Evolutionary conservation across 1,140 invertebrate species (phyloP).

Genomic region (Linepithema humile): DNA sequence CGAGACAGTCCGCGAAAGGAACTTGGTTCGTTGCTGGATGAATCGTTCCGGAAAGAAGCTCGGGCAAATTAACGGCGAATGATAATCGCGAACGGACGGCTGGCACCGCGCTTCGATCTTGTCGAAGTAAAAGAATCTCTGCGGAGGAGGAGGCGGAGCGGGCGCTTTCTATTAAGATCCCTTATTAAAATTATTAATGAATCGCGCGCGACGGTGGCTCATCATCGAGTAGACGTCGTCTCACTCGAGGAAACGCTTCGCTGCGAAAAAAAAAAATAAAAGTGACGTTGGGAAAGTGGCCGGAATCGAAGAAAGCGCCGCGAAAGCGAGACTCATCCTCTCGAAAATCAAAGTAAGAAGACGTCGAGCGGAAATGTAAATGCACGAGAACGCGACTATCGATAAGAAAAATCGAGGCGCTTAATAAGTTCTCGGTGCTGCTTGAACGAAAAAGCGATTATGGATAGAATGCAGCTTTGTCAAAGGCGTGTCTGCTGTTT

Average conservation of each 20-base stretch:
- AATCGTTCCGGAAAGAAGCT: constrained; percentile 25
- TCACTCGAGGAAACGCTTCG: constrained; percentile 7
- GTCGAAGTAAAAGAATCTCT: constrained; percentile 17
- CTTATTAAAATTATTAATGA: constrained; percentile 66
- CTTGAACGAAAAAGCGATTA: background rate
- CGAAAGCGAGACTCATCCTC: background rate
- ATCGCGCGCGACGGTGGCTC: constrained; percentile 41
- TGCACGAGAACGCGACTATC: background rate
- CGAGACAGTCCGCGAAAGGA: constrained; percentile 32
- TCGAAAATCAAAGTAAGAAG: constrained; percentile 25
- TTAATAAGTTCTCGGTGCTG: background rate
- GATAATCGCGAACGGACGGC: constrained; percentile 54
- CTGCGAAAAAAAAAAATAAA: constrained; percentile 26
- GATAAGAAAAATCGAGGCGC: background rate
- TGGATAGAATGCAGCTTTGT: too few species aligned
- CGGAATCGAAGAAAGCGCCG: background rate
- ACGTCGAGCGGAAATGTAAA: constrained; percentile 45
- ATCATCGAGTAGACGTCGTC: constrained; percentile 17
- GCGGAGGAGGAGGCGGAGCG: background rate
- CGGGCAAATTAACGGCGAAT: constrained; percentile 48
- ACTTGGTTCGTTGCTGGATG: constrained; percentile 31
- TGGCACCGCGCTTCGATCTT: constrained; percentile 20
- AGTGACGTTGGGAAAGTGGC: background rate
- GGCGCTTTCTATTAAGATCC: constrained; percentile 50
- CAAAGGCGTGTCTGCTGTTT: background rate